Base-by-base conservation (phyloP, 2,888 invertebrate species). In the Limnephilus marmoratus region DNA sequence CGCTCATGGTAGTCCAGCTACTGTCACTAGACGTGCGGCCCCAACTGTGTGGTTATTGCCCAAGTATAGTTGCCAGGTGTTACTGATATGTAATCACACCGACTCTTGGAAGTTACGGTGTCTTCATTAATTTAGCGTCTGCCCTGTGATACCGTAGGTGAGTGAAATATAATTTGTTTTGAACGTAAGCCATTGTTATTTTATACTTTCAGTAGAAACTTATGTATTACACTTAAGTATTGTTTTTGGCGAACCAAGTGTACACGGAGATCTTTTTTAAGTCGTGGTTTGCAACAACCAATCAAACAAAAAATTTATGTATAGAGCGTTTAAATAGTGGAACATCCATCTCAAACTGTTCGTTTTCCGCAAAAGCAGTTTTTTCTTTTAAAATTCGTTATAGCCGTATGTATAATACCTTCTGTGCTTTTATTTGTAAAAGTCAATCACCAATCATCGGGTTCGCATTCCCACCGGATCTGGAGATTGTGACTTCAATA, bases 161-260 rank as follows among this genome's bases (percentile, higher is more conserved):
- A 89, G 88, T 89, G 88, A 37, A 89, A 87, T 24, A 89, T 89
- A 31, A 89, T 89, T 89, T 89, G 88, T 89, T 89, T 68, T 89
- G 37, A 89, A 81, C 37, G 88, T 89, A 81, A 81, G 37, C 81
- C 86, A 45, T 49, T 68, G 68, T 68, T 68, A 49, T 87, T 45
- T 86, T 37, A 80, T 89, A 81, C 34, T 81, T 87, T 80, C 45
- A 81, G 89, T 89, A 89, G 89, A 81, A 89, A 80, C 11, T 81
- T 89, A 37, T 87, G 31, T 87, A 68, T 68, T 68, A 68, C 9
- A n/a, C 68, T 68, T 68, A 24, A 68, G 68, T 68, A 68, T 68
- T 68, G 68, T 68, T 68, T 68, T 68, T 68, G 68, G 68, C 68
- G n/a, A n/a, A 68, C 24, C 68, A 68, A 41, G 24, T 68, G 9